Percentiles rank a stretch among this genome's conserved stretches.
These are phyloP conservation scores for Agrotis ipsilon DNA, from an alignment of 2,888 invertebrate genomes.

Conservation along the genomic window DNA sequence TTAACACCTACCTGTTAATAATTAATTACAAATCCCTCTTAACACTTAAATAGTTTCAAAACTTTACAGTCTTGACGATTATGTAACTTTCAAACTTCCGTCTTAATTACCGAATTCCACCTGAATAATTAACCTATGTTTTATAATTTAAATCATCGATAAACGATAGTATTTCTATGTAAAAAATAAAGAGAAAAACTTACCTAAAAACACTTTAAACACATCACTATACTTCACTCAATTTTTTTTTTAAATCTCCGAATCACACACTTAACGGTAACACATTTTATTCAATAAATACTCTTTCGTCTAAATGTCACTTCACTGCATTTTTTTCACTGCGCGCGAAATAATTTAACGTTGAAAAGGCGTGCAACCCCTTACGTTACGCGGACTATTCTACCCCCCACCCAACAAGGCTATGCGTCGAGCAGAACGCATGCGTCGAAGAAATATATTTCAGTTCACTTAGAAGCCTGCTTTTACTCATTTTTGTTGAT, in stretches of 20 bases:
- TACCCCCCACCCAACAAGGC: constrained; percentile 62
- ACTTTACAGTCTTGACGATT: constrained; percentile 27
- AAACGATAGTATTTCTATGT: background rate
- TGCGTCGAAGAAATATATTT: constrained; percentile 59
- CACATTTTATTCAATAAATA: constrained; percentile 52
- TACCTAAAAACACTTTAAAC: constrained; percentile 62
- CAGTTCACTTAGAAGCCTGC: constrained; percentile 22
- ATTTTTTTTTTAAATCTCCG: constrained; percentile 36
- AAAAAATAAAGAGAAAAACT: constrained; percentile 38
- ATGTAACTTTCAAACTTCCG: constrained; percentile 35
- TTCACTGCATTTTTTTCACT: constrained; percentile 67
- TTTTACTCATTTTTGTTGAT: constrained; percentile 29
- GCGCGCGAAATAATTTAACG: constrained; percentile 56
- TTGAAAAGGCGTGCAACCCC: constrained; percentile 61
- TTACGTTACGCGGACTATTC: constrained; percentile 51
- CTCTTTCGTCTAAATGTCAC: constrained; percentile 59
- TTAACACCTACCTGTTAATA: constrained; percentile 6
- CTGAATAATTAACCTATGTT: background rate
- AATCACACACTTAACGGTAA: constrained; percentile 49
- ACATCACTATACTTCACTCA: constrained; percentile 62
- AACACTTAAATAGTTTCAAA: constrained; percentile 36
- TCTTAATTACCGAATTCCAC: fast-evolving
- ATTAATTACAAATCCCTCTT: background rate
- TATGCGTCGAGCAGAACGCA: constrained; percentile 52
- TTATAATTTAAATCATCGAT: background rate